These are phyloP conservation scores for Rhyacophila brunnea DNA, from an alignment of 1,140 invertebrate species.

Conservation along the genomic window DNA sequence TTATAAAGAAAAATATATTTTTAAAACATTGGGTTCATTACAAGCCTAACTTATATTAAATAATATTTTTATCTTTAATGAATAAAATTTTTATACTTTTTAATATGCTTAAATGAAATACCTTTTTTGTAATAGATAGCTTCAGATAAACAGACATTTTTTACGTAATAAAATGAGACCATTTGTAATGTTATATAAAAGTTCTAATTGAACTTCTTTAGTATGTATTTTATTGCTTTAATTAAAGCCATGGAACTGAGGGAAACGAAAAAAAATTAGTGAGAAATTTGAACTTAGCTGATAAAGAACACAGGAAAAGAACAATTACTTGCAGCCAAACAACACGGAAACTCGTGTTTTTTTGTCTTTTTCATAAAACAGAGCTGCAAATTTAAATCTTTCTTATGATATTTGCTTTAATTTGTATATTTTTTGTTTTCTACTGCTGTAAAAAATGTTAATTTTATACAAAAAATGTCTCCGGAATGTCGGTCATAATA, in stretches of 20 bases:
- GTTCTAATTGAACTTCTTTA: constrained; percentile 26
- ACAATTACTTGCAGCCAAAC: constrained; percentile 31
- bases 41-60: too few relatives aligned
- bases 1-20: too few relatives aligned
- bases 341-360: constrained; percentile 11
- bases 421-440: constrained; percentile 5
- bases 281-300: constrained; percentile 18
- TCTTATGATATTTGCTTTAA: constrained; percentile 7
- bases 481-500: too few relatives aligned
- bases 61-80: too few relatives aligned
- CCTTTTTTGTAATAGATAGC: too few relatives aligned
- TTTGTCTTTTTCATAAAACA: constrained; percentile 18
- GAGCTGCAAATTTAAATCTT: constrained; percentile 15
- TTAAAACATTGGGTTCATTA: too few relatives aligned
- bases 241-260: constrained; percentile 14
- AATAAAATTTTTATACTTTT: too few relatives aligned
- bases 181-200: too few relatives aligned
- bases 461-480: constrained; percentile 1
- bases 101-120: too few relatives aligned
- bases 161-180: too few relatives aligned
- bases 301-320: constrained; percentile 18
- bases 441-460: background rate
- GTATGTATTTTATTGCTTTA: constrained; percentile 31
- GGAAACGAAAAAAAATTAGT: constrained; percentile 6
- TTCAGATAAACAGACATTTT: too few relatives aligned